Base-by-base conservation (phyloP, 2,888 invertebrate species). In the Oscheius sp. region DNA sequence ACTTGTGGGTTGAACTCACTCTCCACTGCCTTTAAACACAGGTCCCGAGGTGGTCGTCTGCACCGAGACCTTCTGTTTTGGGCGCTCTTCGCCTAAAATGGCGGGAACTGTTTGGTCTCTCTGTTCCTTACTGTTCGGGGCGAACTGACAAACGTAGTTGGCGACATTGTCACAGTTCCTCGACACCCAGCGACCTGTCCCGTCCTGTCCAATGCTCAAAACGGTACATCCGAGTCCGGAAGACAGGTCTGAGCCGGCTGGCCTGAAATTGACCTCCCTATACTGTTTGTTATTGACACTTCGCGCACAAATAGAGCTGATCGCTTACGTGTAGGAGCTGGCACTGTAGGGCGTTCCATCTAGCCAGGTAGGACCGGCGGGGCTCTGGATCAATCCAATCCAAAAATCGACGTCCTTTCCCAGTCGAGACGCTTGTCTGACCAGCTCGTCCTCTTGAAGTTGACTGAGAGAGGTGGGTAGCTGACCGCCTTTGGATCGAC, bases 1-100 rank as follows among this genome's bases (percentile, higher is more conserved):
- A 51, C 50, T 35, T 55, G 35, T 55, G 29, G 47, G 47, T 47
- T 2, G 11, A 55, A 73, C 73, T 55, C 58, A 73, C 73, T 65
- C 73, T 65, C 57, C 65, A 55, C n/a, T 62, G 48, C 65, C 63
- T 65, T 73, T 37, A 37, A 73, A 73, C n/a, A 73, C 63, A 10
- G 21, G 51, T 51, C 63, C 57, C n/a, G 71, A 48, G 51, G 71
- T 60, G 13, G 71, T 60, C n/a, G 68, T 55, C 35, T n/a, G 35
- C 2, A 68, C 37, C n/a, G n/a, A 2, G 5, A 55, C 55, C 13
- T 29, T 33, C 21, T 68, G 55, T 53, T 55, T 68, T n/a, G 68
- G 68, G 2, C 68, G 33, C 4, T 68, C 68, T 2, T 58, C 70
- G 37, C 21, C 59, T 58, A 42, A 37, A 48, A 3, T 59, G 4